These are phyloP conservation scores for Eulemur macaco DNA, from an alignment of 2,113 vertebrate species.

Conservation along the genomic window DNA sequence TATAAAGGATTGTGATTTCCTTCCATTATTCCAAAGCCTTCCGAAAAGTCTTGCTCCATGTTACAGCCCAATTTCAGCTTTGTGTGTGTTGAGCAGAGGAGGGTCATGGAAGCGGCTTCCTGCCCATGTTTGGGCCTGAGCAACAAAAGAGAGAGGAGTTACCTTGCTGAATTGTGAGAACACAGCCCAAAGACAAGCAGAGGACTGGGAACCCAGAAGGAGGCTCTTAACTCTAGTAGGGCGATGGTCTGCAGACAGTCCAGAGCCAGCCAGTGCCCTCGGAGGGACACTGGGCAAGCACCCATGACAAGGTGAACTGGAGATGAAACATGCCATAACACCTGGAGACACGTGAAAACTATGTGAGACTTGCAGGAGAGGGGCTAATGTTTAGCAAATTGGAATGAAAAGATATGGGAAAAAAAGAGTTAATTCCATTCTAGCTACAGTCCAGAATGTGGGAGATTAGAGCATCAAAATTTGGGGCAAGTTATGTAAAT, in stretches of 20 bases:
- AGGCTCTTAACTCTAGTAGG: not conserved
- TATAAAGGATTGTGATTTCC: not conserved
- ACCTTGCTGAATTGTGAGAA: not conserved
- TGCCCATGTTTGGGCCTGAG: not conserved
- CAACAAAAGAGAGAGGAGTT: not conserved
- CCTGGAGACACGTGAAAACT: not conserved
- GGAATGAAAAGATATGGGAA: not conserved
- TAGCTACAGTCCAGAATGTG: not conserved
- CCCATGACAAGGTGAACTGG: not conserved
- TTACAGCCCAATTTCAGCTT: not conserved
- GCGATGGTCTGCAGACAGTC: not conserved
- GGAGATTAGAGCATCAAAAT: not conserved
- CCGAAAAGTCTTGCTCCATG: not conserved
- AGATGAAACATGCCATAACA: not conserved
- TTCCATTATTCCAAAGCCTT: not conserved
- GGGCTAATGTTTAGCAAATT: not conserved
- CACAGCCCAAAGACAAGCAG: not conserved
- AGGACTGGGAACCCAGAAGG: not conserved
- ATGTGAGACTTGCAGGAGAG: not conserved
- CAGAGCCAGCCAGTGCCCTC: not conserved
- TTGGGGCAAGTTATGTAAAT: not conserved
- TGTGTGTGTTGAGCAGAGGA: not conserved
- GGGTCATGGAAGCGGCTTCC: not conserved
- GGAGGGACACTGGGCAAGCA: not conserved
- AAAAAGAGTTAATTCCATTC: not conserved